Base-by-base conservation (phyloP, 1,140 invertebrate species). In the Drosophila auraria region DNA sequence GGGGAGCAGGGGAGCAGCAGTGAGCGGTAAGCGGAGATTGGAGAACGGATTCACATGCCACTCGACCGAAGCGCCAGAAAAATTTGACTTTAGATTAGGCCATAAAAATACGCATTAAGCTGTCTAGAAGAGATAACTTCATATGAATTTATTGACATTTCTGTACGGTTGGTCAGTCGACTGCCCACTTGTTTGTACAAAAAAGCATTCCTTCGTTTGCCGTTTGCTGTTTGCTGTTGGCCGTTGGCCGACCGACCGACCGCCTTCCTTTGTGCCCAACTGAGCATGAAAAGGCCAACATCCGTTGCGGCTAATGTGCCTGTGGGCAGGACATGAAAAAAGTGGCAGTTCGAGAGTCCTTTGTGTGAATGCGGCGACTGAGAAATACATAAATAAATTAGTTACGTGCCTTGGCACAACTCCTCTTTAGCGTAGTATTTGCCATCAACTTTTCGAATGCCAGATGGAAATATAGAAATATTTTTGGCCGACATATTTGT, bases 111-210 rank as follows among this genome's bases (percentile, higher is more conserved):
- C 81, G 73, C 84, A 90, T 90, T 89, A 89, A 90, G 86, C 86
- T 89, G 86, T 89, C 86, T 89, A 86, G 86, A 68, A 86, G 86
- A 89, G 86, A 89, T 89, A 89, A 90, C 86, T 90, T 90, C 70
- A 89, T 89, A 90, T 90, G 78, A 90, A 89, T 89, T 89, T 89
- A 89, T 89, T 90, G 86, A 89, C 82, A 84, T 80, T 69, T 80
- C 45, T 58, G 64, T 72, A 74, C 65, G 61, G 56, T 77, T 69
- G 77, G 81, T 65, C 81, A 83, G 76, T 68, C 54, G 49, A 66
- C 69, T 57, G 65, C 47, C 64, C 74, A 90, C 71, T 79, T 86
- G 81, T 84, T 66, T 80, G 81, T 56, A 62, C 61, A 25, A 51
- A 66, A 66, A 61, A 65, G 20, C 38, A 45, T 40, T 78, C 9